These are phyloP conservation scores for Oscheius sp. DNA, from an alignment of 1,140 invertebrate species.

Conservation along the genomic window DNA sequence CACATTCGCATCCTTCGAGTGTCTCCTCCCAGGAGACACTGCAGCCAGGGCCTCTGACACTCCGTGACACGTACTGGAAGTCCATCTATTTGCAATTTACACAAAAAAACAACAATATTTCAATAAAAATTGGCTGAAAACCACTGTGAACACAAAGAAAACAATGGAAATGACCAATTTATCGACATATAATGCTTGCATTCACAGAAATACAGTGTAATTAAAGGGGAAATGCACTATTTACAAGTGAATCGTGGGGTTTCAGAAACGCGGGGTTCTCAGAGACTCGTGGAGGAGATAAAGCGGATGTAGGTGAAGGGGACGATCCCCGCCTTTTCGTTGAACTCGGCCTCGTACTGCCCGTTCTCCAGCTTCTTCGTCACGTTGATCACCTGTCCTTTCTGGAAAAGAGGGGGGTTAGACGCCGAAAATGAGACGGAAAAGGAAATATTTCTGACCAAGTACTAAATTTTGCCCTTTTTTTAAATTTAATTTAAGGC, in stretches of 20 bases:
- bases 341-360: conserved; percentile 41
- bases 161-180: too few relatives aligned
- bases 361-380: conserved; percentile 44
- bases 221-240: too few relatives aligned
- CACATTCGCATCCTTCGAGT: background rate
- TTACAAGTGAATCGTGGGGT: too few relatives aligned
- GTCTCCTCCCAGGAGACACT: background rate
- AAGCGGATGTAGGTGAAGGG: conserved; percentile 39
- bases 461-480: too few relatives aligned
- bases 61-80: background rate
- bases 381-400: conserved; percentile 45
- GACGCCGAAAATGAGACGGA: too few relatives aligned
- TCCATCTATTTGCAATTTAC: background rate
- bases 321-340: conserved; percentile 39
- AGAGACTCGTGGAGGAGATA: background rate
- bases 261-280: too few relatives aligned
- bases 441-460: too few relatives aligned
- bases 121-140: too few relatives aligned
- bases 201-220: too few relatives aligned
- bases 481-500: too few relatives aligned
- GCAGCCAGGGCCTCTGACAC: background rate
- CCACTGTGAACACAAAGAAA: too few relatives aligned
- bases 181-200: too few relatives aligned
- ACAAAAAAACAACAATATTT: background rate
- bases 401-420: conserved; percentile 44